Conservation (phyloP, 2,888 invertebrate species). For the Physocephala rufipes region DNA sequence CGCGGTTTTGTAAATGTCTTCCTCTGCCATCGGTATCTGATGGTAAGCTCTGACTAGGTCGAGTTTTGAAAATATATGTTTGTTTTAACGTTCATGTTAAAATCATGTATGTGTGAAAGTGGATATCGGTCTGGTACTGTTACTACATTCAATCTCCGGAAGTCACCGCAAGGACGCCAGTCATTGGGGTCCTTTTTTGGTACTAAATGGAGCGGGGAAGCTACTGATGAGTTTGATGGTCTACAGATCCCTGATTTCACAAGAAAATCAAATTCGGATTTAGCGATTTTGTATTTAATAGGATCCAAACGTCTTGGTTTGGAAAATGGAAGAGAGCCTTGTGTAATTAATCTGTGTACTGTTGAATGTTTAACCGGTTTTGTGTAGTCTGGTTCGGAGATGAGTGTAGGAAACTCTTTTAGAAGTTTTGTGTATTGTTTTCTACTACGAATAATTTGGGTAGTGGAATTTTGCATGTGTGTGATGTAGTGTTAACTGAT, state of each 20-base stretch:
- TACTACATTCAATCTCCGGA: too few species aligned
- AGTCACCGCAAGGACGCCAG: too few species aligned
- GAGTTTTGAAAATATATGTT: too few species aligned
- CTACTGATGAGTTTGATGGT: conserved; percentile 7
- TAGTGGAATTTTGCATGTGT: conserved; percentile 5
- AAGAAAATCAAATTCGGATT: conserved; percentile 26
- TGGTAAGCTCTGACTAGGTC: too few species aligned
- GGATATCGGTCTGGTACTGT: too few species aligned
- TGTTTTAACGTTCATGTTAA: too few species aligned
- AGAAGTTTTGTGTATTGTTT: conserved; percentile 9
- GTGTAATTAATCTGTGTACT: conserved; percentile 14
- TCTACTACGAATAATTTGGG: conserved; percentile 19
- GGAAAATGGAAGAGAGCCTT: conserved; percentile 23
- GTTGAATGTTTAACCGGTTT: conserved; percentile 22
- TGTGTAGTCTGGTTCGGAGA: conserved; percentile 11
- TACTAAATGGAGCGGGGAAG: conserved; percentile 13
- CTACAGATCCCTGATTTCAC: not conserved
- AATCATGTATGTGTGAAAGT: too few species aligned
- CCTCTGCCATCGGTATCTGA: too few species aligned
- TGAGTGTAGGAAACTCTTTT: conserved; percentile 14
- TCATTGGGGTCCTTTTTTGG: conserved; percentile 29
- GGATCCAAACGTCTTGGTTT: conserved; percentile 12
- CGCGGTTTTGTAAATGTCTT: too few species aligned
- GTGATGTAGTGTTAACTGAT: not conserved
- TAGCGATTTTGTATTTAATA: not conserved